Conservation (phyloP, 1,140 invertebrate species). For the Hypsibius dujardini region DNA sequence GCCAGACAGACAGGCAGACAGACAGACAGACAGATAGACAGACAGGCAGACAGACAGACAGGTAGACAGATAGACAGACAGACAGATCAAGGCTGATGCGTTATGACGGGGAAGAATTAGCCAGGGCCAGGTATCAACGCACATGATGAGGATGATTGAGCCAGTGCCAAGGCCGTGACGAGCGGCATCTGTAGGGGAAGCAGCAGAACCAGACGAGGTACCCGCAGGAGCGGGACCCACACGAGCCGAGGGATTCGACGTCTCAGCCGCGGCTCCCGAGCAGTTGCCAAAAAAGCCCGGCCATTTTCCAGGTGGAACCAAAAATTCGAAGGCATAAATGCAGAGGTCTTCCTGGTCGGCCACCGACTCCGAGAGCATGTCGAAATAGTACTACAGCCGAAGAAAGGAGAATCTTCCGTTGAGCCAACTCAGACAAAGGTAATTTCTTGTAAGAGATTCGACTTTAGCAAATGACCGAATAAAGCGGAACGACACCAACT, state of each 20-base stretch:
- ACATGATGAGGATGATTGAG: constrained; percentile 1
- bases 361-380: not conserved
- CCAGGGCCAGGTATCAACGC: not conserved
- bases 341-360: not conserved
- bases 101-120: too few species aligned
- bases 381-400: not conserved
- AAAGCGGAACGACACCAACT: not conserved
- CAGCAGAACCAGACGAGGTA: not conserved
- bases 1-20: too few species aligned
- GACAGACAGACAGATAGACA: too few species aligned
- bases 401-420: not conserved
- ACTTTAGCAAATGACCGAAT: too few species aligned
- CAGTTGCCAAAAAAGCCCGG: not conserved
- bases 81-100: too few species aligned
- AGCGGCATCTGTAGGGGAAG: not conserved
- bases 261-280: not conserved
- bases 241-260: too few species aligned
- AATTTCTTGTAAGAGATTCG: not conserved
- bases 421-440: not conserved
- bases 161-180: not conserved
- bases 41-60: too few species aligned
- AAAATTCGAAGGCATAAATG: not conserved
- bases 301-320: not conserved
- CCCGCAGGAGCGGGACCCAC: not conserved
- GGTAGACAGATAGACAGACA: too few species aligned